Base-by-base conservation (phyloP, 2,797 vertebrate genomes). In the Macropodus opercularis region DNA sequence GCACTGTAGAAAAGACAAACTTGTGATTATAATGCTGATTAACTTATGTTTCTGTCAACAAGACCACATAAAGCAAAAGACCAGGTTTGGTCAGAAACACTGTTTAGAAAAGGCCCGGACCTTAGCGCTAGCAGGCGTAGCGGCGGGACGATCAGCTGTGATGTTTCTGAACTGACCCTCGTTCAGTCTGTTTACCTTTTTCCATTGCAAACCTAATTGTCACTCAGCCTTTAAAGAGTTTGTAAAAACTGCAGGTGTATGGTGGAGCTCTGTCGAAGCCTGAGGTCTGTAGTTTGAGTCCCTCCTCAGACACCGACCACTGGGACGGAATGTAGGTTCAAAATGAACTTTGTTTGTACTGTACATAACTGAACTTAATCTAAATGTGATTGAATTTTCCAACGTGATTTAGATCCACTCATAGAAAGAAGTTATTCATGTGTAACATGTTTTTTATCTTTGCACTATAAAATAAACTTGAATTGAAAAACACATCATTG, bases 391-490 rank as follows among this genome's bases (percentile, higher is more conserved):
- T 72, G 44, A 22, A 22, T 43, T 75, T 49, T 46, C 51, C 63
- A 42, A 46, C 31, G 39, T 22, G 61, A 62, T 75, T 48, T 50
- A 46, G 64, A 76, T 57, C 18, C 14, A 17, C 48, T 55, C 13
- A 44, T 41, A 57, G 13, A 42, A 17, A 74, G 23, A 56, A 27
- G 51, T 80, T 48, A 76, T 79, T 80, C 70, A 74, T 65, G 65
- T 72, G 50, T 55, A 76, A 65, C 76, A 75, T 85, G 72, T 89
- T 80, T 84, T 76, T 58, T 89, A 87, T 76, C 60, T 92, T 92
- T 92, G 91, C 90, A 91, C 90, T 91, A 83, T 72, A 81, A 79
- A 87, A 88, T 87, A 85, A 89, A 90, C 85, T 89, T 88, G 81
- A 90, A 90, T 63, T 76, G 14, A 75, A 77, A 52, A 67, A 11